Evolutionary conservation across 2,113 vertebrate species (phyloP).

Genomic region (Forbesichthys papilliferus): DNA sequence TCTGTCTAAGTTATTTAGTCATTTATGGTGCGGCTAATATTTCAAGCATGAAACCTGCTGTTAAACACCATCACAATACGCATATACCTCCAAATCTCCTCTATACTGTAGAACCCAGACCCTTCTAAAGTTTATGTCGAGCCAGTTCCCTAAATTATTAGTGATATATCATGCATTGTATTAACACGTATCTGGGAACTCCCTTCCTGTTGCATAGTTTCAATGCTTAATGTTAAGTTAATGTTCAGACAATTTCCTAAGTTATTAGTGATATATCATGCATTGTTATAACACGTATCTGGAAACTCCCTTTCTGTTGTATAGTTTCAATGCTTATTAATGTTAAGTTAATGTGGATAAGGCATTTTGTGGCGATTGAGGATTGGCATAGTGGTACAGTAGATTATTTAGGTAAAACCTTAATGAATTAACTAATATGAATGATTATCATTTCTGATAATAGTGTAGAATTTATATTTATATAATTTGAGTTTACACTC

Average conservation of each 20-base stretch:
- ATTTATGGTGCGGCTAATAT: conserved; percentile 30
- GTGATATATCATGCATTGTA: not conserved
- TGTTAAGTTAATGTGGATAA: not conserved
- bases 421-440: not conserved
- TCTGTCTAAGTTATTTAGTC: conserved; percentile 9
- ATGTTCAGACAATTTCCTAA: conserved; percentile 37
- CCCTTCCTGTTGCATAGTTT: conserved; percentile 29
- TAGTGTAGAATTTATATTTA: not conserved
- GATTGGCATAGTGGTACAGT: not conserved
- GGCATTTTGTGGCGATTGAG: not conserved
- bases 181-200: conserved; percentile 24
- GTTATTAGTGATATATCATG: conserved; percentile 3
- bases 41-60: conserved; percentile 57
- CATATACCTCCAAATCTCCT: conserved; percentile 51
- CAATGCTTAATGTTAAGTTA: conserved; percentile 28
- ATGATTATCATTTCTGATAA: conserved; percentile 1
- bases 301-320: conserved; percentile 20
- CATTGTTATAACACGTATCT: conserved; percentile 18
- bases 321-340: conserved; percentile 16
- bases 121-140: conserved; percentile 39
- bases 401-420: not conserved
- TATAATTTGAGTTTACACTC: conserved; percentile 17
- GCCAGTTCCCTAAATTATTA: conserved; percentile 29
- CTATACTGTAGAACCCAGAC: conserved; percentile 27
- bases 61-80: conserved; percentile 55